A percentile compares a stretch with the other conserved stretches of the same genome.
These are phyloP conservation scores for Bellardia pandia DNA, from an alignment of 2,888 invertebrate species.

Conservation along the genomic window DNA sequence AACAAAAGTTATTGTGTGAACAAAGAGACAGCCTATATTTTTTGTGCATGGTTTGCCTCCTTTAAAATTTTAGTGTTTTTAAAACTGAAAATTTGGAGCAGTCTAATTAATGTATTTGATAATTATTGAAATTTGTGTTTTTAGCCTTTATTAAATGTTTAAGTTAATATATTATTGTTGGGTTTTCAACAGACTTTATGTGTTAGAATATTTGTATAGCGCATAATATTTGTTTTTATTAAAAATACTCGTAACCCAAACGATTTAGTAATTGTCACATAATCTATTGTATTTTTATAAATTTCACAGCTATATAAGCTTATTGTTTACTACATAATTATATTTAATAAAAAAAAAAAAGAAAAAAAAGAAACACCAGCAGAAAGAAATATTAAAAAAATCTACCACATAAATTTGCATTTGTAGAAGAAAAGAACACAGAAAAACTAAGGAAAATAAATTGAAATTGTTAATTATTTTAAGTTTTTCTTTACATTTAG, in stretches of 20 bases:
- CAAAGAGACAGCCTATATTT: too few species aligned
- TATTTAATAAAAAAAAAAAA: conserved; percentile 13
- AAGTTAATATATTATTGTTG: too few species aligned
- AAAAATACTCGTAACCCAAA: not conserved
- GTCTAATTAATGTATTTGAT: too few species aligned
- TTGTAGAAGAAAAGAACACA: conserved; percentile 56
- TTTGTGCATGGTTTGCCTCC: too few species aligned
- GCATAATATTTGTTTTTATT: not conserved
- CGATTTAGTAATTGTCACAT: conserved; percentile 25
- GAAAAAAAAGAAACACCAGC: not conserved
- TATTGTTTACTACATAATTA: conserved; percentile 34
- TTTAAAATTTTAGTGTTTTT: too few species aligned
- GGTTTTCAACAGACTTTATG: too few species aligned
- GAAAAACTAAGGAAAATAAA: conserved; percentile 49
- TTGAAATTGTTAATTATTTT: conserved; percentile 69
- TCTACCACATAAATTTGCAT: conserved; percentile 69
- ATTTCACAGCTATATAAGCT: conserved; percentile 52
- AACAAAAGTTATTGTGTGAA: too few species aligned
- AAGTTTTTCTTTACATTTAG: conserved; percentile 65
- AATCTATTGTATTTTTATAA: conserved; percentile 46
- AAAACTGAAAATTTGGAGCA: too few species aligned
- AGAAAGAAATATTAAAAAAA: conserved; percentile 35
- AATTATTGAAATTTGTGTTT: too few species aligned
- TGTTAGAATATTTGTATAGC: not conserved
- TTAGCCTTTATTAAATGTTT: too few species aligned